phyloP scores from a whole-genome alignment of 2,888 invertebrate species.

The Pachymerium ferrugineum region DNA sequence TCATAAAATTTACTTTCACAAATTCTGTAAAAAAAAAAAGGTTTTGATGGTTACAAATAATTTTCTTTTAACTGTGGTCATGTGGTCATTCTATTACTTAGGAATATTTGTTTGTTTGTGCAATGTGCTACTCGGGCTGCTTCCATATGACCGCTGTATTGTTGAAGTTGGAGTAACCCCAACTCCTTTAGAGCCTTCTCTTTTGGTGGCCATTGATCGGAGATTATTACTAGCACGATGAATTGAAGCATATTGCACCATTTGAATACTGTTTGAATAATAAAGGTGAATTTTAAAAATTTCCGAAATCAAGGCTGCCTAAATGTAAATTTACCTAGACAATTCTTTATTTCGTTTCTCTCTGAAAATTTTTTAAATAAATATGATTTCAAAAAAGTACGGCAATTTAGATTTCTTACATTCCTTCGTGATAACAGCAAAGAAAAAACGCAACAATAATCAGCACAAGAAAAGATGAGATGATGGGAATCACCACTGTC shows the following conservation, averaged over 20 bases:
- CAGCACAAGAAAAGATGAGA: conserved; percentile 25
- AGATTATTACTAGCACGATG: conserved; percentile 57
- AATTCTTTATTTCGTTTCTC: conserved; percentile 23
- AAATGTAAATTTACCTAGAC: conserved; percentile 12
- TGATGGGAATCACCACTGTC: conserved; percentile 32
- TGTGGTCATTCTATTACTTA: no score
- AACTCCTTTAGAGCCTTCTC: conserved; percentile 42
- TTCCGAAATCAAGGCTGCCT: no score
- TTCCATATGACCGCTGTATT: conserved; percentile 39
- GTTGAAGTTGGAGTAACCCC: conserved; percentile 38
- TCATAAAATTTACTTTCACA: neutral
- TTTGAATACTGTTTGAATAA: conserved; percentile 51
- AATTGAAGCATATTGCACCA: conserved; percentile 59
- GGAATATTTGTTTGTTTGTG: conserved; percentile 32
- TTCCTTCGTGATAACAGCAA: conserved; percentile 52
- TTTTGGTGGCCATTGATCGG: conserved; percentile 55
- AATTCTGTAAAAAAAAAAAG: neutral
- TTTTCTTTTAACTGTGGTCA: no score
- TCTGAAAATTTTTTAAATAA: neutral
- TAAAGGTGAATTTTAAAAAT: no score
- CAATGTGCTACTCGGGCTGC: conserved; percentile 40
- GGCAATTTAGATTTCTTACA: conserved; percentile 55
- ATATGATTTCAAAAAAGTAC: neutral
- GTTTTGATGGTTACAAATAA: neutral
- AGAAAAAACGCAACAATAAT: conserved; percentile 31